phyloP scores from a whole-genome alignment of 2,888 invertebrate genomes.

The Syritta pipiens region DNA sequence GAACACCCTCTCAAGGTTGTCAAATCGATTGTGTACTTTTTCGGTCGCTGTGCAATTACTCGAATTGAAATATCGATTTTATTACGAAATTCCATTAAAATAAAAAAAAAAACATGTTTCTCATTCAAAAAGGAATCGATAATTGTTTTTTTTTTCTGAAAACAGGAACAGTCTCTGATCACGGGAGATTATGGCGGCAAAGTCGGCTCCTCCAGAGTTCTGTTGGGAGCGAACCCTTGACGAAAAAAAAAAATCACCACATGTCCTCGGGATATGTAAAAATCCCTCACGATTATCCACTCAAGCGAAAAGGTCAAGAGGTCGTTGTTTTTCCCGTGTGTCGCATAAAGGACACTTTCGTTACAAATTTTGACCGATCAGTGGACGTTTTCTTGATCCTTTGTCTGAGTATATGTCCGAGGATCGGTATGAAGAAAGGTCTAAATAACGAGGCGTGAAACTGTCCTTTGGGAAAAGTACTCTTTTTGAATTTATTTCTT shows the following conservation, averaged over 20 bases:
- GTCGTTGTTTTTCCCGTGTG: constrained; percentile 57
- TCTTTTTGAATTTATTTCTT: neutral
- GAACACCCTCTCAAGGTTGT: constrained; percentile 53
- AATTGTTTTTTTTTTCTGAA: too few relatives aligned
- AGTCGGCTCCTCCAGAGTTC: too few relatives aligned
- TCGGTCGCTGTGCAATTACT: neutral
- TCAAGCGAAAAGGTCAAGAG: constrained; percentile 65
- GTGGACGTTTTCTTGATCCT: constrained; percentile 7
- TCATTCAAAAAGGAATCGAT: constrained; percentile 34
- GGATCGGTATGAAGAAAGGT: constrained; percentile 2
- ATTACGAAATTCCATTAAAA: constrained; percentile 62
- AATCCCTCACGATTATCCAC: constrained; percentile 34
- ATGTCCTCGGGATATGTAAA: constrained; percentile 12
- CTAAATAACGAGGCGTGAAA: constrained; percentile 65
- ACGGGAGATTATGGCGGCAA: too few relatives aligned
- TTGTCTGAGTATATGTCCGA: constrained; percentile 29
- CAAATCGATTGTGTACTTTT: constrained; percentile 40
- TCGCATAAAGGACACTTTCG: constrained; percentile 54
- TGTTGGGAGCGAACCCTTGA: too few relatives aligned
- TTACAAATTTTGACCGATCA: constrained; percentile 43
- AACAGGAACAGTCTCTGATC: too few relatives aligned
- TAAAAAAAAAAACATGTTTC: too few relatives aligned
- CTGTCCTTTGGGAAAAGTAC: constrained; percentile 55
- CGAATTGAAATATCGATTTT: constrained; percentile 46
- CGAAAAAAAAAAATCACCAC: neutral